A percentile compares a stretch with the other conserved stretches of the same genome.
Conservation (phyloP, 2,113 vertebrate species). For the Lates calcarifer region DNA sequence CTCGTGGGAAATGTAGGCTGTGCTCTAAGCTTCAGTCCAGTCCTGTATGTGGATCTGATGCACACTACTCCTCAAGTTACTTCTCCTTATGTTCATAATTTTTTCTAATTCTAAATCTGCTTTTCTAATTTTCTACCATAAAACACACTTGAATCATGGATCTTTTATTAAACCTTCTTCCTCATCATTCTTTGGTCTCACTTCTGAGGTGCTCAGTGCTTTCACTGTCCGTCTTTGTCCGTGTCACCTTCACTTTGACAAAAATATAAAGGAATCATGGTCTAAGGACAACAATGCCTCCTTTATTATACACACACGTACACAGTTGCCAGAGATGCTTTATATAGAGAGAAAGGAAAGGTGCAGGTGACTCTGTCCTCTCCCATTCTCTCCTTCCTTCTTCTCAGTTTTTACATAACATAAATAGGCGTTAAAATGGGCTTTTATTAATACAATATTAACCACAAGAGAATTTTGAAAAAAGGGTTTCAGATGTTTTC, state of each 20-base stretch:
- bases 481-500: neutral
- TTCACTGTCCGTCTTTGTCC: neutral
- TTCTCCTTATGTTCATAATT: too few species aligned
- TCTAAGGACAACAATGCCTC: neutral
- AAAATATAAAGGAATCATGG: neutral
- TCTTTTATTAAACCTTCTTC: neutral
- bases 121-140: neutral
- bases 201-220: neutral
- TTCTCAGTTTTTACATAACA: neutral
- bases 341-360: neutral
- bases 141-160: neutral
- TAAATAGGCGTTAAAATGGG: neutral
- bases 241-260: slow-evolving; percentile 1
- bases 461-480: neutral
- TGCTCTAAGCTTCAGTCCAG: neutral
- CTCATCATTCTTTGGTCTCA: neutral
- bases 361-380: neutral
- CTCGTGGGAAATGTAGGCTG: neutral
- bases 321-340: neutral
- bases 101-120: too few species aligned
- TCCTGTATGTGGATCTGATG: too few species aligned
- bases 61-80: too few species aligned
- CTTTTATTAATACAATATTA: neutral
- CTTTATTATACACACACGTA: neutral
- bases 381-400: neutral